These are phyloP conservation scores for Octodon degus DNA, from an alignment of 2,113 vertebrate genomes.

Conservation along the genomic window DNA sequence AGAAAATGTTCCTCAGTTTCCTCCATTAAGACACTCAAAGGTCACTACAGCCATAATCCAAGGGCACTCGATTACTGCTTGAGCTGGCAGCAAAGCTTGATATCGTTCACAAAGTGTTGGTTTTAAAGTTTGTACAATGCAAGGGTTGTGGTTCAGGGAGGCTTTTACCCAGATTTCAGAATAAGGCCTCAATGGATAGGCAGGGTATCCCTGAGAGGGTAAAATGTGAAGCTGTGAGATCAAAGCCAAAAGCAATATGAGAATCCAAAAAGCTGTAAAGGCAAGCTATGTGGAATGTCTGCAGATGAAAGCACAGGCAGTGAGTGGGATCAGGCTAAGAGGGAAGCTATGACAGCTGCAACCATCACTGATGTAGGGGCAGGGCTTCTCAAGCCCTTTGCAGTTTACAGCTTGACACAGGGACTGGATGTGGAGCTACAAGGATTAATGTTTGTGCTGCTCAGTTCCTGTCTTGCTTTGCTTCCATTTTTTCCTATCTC, in stretches of 20 bases:
- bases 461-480: neutral
- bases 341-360: neutral
- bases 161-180: neutral
- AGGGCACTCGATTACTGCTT: neutral
- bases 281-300: neutral
- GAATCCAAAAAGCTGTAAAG: neutral
- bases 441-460: neutral
- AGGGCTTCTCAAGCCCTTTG: neutral
- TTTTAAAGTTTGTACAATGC: neutral
- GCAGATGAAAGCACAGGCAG: neutral
- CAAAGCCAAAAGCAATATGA: neutral
- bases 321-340: neutral
- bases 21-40: neutral
- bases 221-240: neutral
- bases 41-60: neutral
- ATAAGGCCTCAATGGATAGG: neutral
- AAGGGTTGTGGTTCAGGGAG: neutral
- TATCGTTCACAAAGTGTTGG: neutral
- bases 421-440: neutral
- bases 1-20: neutral
- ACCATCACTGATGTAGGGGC: neutral
- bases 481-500: neutral
- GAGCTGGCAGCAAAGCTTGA: neutral
- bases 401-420: neutral
- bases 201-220: neutral